These are phyloP conservation scores for Chanos chanos DNA, from an alignment of 2,797 vertebrate species.

Conservation along the genomic window DNA sequence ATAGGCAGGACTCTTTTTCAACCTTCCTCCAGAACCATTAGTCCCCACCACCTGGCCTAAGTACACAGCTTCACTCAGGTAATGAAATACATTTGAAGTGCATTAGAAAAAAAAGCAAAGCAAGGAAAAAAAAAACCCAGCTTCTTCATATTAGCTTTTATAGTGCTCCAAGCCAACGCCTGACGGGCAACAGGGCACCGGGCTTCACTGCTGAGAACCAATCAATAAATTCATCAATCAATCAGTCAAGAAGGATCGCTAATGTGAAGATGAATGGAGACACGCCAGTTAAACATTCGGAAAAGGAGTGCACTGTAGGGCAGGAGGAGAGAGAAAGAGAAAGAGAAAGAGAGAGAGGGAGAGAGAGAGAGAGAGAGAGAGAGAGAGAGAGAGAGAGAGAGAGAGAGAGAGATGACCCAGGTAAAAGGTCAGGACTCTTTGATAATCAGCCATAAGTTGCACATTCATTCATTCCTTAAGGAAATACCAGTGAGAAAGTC, in stretches of 20 bases:
- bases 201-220: neutral
- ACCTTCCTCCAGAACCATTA: conserved; percentile 21
- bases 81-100: conserved; percentile 35
- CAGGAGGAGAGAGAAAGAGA: neutral
- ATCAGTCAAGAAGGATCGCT: neutral
- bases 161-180: conserved; percentile 1
- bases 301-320: neutral
- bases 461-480: too few relatives aligned
- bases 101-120: too few relatives aligned
- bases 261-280: too few relatives aligned
- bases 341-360: neutral
- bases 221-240: conserved; percentile 18
- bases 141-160: conserved; percentile 8
- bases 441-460: too few relatives aligned
- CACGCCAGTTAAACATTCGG: neutral
- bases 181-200: conserved; percentile 8
- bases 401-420: neutral
- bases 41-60: conserved; percentile 17
- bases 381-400: neutral
- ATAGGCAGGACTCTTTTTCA: conserved; percentile 5
- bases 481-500: too few relatives aligned
- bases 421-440: too few relatives aligned
- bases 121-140: too few relatives aligned
- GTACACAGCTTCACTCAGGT: conserved; percentile 29
- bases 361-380: neutral